phyloP scores from a whole-genome alignment of 1,140 invertebrate species.

The Propsilocerus akamusi region DNA sequence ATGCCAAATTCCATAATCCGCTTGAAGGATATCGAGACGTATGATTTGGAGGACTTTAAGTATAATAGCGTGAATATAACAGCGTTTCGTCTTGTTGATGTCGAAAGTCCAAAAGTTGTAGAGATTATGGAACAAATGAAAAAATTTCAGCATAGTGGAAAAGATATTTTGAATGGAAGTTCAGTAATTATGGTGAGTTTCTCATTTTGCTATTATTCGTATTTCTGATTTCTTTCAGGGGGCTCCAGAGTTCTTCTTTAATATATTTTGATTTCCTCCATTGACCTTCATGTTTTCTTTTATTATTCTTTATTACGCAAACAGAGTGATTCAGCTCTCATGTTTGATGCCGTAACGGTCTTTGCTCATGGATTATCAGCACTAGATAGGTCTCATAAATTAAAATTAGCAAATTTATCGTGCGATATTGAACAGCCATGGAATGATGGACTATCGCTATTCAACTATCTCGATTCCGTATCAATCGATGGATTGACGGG shows the following conservation, averaged over 20 bases:
- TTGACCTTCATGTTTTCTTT: constrained; percentile 9
- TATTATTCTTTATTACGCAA: constrained; percentile 12
- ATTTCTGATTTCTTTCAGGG: too few species aligned
- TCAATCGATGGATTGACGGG: constrained; percentile 68
- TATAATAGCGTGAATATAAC: constrained; percentile 85
- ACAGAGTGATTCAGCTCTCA: constrained; percentile 77
- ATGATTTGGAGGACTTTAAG: constrained; percentile 77
- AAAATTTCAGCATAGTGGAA: constrained; percentile 43
- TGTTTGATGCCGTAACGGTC: constrained; percentile 81
- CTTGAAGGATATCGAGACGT: constrained; percentile 64
- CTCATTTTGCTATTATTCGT: not conserved
- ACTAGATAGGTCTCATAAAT: constrained; percentile 43
- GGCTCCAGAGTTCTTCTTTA: too few species aligned
- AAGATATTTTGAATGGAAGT: constrained; percentile 14
- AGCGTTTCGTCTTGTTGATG: constrained; percentile 65
- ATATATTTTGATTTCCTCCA: too few species aligned
- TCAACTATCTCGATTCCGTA: constrained; percentile 85
- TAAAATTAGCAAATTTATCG: constrained; percentile 56
- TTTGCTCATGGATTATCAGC: constrained; percentile 63
- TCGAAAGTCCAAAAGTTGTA: constrained; percentile 51
- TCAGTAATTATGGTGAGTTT: constrained; percentile 16
- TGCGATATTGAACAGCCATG: constrained; percentile 69
- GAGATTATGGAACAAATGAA: constrained; percentile 72
- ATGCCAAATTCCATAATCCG: too few species aligned
- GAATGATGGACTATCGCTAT: constrained; percentile 66